phyloP scores from a whole-genome alignment of 2,797 vertebrate genomes.

The Phrynocephalus vlangalii region DNA sequence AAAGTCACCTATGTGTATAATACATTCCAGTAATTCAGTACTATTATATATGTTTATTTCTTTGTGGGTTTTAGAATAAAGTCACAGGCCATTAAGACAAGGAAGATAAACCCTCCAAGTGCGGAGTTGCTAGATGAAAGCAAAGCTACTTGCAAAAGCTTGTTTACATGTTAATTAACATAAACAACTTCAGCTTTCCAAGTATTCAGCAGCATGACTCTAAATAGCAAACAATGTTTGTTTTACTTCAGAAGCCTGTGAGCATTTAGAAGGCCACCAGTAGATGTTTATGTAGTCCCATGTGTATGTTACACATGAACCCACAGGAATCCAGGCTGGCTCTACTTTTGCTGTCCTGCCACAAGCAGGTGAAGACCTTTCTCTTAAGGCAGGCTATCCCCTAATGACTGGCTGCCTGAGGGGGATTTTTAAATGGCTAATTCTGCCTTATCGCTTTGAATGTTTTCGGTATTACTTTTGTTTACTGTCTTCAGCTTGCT shows the following conservation, averaged over 20 bases:
- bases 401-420: too few species aligned
- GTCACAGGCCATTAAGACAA: background rate
- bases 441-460: too few species aligned
- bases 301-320: too few species aligned
- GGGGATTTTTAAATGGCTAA: too few species aligned
- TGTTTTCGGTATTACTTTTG: too few species aligned
- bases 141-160: background rate
- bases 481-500: too few species aligned
- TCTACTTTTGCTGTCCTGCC: too few species aligned
- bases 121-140: background rate
- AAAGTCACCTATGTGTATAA: background rate
- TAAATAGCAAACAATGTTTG: background rate
- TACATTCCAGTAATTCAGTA: background rate
- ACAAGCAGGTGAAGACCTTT: too few species aligned
- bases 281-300: background rate
- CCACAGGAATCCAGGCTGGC: too few species aligned
- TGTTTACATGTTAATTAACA: conserved; percentile 19
- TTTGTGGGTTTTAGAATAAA: background rate
- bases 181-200: conserved; percentile 1
- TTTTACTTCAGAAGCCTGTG: background rate
- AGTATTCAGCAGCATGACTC: background rate
- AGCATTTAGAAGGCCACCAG: conserved; percentile 1
- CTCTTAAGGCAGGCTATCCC: too few species aligned
- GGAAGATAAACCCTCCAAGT: conserved; percentile 21
- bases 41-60: conserved; percentile 12